Evolutionary conservation across 2,888 invertebrate genomes (phyloP), one percentile per base, ranked within the genome.

Genomic region (Eledona agricola): DNA sequence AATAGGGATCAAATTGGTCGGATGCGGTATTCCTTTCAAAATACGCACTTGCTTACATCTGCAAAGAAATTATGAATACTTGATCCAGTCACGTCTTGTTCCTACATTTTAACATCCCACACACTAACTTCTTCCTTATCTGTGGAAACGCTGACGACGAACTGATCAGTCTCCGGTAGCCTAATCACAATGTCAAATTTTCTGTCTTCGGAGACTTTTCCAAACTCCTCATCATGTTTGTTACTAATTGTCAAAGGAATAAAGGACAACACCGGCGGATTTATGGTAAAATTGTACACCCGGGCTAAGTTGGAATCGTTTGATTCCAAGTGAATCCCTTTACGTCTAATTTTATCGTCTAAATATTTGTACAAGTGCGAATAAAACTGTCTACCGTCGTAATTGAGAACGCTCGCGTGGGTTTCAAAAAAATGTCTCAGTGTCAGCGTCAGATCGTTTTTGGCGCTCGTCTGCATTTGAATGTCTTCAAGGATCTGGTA

Each of bases 381-480:
- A 65, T 87, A 90, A 66, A 93, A 86, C 74, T 94, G 93, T 66
- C 86, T 81, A 17, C 90, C 90, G 72, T 93, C 93, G 63, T 89
- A 89, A 66, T 86, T 86, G 42, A 94, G 77, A 7, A 89, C 87
- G 65, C 83, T 83, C 2, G 88, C 83, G 63, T 89, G 85, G 0
- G 82, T 80, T 74, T 87, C 86, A 51, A 93, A 80, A 53, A 89
- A 84, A 58, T 87, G 84, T 65, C 84, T 83, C 2, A 90, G 72
- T 34, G 86, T 75, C 37, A 79, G 79, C 22, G 87, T 82, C 78
- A 68, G 76, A 61, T 65, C 59, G 62, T 68, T 66, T 20, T 53
- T 58, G 49, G 75, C 72, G 57, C 73, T 72, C 63, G 77, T 77
- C 11, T 82, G 81, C 1, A 88, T 72, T 6, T 84, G 81, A 34